Evolutionary conservation across 2,888 invertebrate genomes (phyloP), one percentile per base, ranked within the genome.

Genomic region (Synergus laeviventris): DNA sequence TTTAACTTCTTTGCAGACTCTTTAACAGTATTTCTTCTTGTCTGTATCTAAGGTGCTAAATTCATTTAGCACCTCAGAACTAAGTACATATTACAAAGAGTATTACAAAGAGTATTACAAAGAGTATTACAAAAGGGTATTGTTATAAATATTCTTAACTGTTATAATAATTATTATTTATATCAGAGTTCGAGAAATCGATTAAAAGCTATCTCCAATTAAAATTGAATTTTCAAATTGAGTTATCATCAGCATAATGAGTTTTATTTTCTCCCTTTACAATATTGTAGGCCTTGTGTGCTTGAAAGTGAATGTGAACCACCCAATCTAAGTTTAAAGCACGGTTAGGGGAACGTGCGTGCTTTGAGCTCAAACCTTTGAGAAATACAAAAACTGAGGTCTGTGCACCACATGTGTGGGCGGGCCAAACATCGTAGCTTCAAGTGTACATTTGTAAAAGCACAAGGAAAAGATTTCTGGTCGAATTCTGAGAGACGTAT

Each of bases 381-480:
- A 64, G 64, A 70, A 70, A 24, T 24, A 70, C 62, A 77, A 77
- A 78, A 80, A 81, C 24, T 31, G 54, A 80, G 61, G 62, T 76
- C 60, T 73, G 80, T 76, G 78, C 38, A 79, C 80, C 84, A 84
- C 74, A 84, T 84, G 84, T 79, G 80, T 60, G 56, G 74, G 56
- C n/a, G 70, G 45, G 24, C 49, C 70, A 70, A 54, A 70, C 45
- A 54, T 45, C 64, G 16, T 73, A 56, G 24, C 5, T 8, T 14
- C 39, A n/a, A 66, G 24, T 54, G 54, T 18, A 31, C 61, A 45
- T 42, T 66, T 66, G 14, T 70, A n/a, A 49, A 49, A 60, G 12
- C 59, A 74, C 24, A 5, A 39, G 38, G 56, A 60, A 56, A 39
- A 59, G 21, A 74, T 59, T 74, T n/a, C 39, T 74, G 59, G 31